Conservation (phyloP, 2,113 vertebrate genomes). For the Laticauda laticaudata region DNA sequence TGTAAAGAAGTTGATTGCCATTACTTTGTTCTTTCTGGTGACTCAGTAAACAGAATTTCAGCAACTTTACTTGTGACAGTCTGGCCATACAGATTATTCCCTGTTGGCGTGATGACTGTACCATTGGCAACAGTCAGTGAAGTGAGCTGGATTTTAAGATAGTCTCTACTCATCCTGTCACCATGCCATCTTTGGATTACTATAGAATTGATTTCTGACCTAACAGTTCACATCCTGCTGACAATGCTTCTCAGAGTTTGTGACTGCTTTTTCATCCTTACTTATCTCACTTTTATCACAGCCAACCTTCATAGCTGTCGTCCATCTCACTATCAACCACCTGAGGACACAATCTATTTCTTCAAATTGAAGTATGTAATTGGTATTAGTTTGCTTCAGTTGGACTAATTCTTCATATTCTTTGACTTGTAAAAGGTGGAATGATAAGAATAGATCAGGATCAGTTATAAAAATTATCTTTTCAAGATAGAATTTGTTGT, state of each 20-base stretch:
- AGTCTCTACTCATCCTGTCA: neutral
- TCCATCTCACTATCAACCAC: neutral
- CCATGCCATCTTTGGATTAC: neutral
- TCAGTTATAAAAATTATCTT: neutral
- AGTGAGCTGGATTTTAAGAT: neutral
- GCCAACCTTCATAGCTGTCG: neutral
- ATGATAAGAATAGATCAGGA: neutral
- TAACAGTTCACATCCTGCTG: neutral
- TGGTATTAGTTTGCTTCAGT: neutral
- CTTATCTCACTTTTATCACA: neutral
- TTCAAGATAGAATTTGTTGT: neutral
- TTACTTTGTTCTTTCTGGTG: neutral
- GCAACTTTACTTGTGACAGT: neutral
- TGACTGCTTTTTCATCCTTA: neutral
- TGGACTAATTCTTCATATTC: neutral
- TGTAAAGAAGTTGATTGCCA: neutral
- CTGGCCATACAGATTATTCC: neutral
- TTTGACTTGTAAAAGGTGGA: neutral
- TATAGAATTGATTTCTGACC: neutral
- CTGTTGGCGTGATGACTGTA: neutral
- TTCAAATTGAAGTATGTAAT: neutral
- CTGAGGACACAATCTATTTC: neutral
- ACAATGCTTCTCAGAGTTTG: neutral
- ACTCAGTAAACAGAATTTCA: neutral
- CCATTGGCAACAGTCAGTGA: neutral